Conservation (phyloP, 2,797 vertebrate genomes). For the Harpagifer antarcticus region DNA sequence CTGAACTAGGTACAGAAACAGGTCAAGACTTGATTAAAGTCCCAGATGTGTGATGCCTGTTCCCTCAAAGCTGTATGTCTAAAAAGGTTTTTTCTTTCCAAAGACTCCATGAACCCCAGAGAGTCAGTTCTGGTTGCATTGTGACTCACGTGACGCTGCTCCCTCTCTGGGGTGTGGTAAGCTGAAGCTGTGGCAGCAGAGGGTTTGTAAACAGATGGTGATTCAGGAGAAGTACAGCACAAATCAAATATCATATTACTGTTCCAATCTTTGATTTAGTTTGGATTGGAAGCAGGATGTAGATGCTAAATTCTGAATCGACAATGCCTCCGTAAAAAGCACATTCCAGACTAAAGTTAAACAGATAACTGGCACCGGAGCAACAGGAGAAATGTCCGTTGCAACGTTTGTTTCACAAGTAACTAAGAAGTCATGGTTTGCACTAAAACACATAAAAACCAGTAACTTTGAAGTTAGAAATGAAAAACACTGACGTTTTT, state of each 20-base stretch:
- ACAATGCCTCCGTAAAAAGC: background rate
- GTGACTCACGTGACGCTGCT: background rate
- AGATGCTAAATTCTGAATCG: background rate
- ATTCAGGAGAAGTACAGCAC: slow-evolving; percentile 8
- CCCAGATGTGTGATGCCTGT: slow-evolving; percentile 19
- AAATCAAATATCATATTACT: background rate
- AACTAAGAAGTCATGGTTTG: background rate
- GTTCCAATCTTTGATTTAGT: background rate
- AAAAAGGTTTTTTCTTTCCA: slow-evolving; percentile 33
- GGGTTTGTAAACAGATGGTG: slow-evolving; percentile 37
- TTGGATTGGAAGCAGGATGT: background rate
- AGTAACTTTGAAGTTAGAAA: background rate
- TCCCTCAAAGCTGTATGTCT: background rate
- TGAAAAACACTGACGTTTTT: background rate
- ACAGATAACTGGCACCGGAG: background rate
- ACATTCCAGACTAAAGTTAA: background rate
- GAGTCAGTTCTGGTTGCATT: slow-evolving; percentile 23
- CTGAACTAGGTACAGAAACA: slow-evolving; percentile 23
- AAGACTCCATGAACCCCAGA: slow-evolving; percentile 22
- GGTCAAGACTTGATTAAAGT: slow-evolving; percentile 40
- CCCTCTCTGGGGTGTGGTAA: slow-evolving; percentile 27
- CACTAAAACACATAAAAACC: background rate
- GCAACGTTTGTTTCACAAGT: background rate
- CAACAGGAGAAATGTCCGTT: background rate
- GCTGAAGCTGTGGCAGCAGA: slow-evolving; percentile 29